Evolutionary conservation across 2,113 vertebrate genomes (phyloP), one percentile per base, ranked within the genome.

Genomic region (Stegostoma tigrinum): DNA sequence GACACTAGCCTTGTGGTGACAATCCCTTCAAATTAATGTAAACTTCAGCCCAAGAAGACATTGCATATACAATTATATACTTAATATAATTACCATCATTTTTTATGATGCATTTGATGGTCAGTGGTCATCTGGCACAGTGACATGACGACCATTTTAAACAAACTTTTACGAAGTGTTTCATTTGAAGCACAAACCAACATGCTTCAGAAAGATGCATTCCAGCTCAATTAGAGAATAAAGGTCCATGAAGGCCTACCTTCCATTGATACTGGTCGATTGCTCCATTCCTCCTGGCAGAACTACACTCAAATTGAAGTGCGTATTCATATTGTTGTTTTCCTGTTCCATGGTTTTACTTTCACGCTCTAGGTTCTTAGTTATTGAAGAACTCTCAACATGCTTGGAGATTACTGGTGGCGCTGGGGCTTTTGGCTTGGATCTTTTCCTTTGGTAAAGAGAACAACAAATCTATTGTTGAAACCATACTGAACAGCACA

Each of bases 221-320:
- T 30, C 52, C 27, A 10, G 91, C 17, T 38, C 38, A 94, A 24
- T n/a, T 61, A 61, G 61, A 6, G 91, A n/a, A 38, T n/a, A 38
- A 42, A 68, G 91, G 91, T 68, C 24, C 42, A 48, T 80, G 95
- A 10, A 48, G 67, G 94, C 97, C 0, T 98, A 99, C 99, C 98
- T 99, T 96, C 98, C 98, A 0, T 98, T 98, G 96, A 99, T 98
- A 67, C 97, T 98, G 78, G 98, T 97, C 8, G 97, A 98, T 95
- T 98, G 98, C 96, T 99, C 98, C 96, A 97, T 96, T 95, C 99
- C 98, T 45, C 98, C 98, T n/a, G 99, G 99, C 66, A 99, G 97
- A 95, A 99, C 97, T 96, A 99, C 99, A 0, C 97, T 97, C 48
- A 99, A 97, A 52, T 98, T 98, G 96, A 99, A 97, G 67, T 99